These are phyloP conservation scores for Gadus macrocephalus DNA, from an alignment of 2,113 vertebrate species.

Conservation along the genomic window DNA sequence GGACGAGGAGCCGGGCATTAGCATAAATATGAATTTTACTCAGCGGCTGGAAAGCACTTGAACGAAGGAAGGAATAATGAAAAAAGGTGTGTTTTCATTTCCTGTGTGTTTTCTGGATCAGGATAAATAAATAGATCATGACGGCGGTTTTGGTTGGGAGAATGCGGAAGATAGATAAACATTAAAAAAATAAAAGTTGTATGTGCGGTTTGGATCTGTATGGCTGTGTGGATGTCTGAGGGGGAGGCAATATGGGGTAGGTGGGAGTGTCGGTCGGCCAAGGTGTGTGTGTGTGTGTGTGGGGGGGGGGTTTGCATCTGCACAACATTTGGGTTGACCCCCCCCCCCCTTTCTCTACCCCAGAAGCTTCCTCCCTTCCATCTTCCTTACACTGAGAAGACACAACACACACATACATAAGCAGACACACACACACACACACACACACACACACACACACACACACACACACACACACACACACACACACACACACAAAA, in stretches of 20 bases:
- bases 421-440: neutral
- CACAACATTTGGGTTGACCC: slow-evolving; percentile 16
- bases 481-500: no score
- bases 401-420: neutral
- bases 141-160: slow-evolving; percentile 33
- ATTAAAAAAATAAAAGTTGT: slow-evolving; percentile 19
- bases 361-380: slow-evolving; percentile 18
- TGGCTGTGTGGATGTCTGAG: slow-evolving; percentile 1
- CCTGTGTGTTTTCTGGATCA: slow-evolving; percentile 61
- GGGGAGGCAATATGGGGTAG: neutral
- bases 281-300: slow-evolving; percentile 6
- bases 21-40: slow-evolving; percentile 79
- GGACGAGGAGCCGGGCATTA: slow-evolving; percentile 63
- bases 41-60: slow-evolving; percentile 68
- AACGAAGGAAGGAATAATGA: slow-evolving; percentile 67
- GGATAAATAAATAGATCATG: slow-evolving; percentile 61
- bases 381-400: no score
- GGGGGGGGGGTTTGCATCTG: slow-evolving; percentile 23
- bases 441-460: neutral
- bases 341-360: slow-evolving; percentile 5
- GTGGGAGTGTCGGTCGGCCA: no score
- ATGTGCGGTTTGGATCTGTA: slow-evolving; percentile 27
- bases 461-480: no score
- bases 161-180: slow-evolving; percentile 31
- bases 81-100: slow-evolving; percentile 72